A percentile compares a stretch with the other conserved stretches of the same genome.
Conservation (phyloP, 2,797 vertebrate species). For the Propithecus perrieri region DNA sequence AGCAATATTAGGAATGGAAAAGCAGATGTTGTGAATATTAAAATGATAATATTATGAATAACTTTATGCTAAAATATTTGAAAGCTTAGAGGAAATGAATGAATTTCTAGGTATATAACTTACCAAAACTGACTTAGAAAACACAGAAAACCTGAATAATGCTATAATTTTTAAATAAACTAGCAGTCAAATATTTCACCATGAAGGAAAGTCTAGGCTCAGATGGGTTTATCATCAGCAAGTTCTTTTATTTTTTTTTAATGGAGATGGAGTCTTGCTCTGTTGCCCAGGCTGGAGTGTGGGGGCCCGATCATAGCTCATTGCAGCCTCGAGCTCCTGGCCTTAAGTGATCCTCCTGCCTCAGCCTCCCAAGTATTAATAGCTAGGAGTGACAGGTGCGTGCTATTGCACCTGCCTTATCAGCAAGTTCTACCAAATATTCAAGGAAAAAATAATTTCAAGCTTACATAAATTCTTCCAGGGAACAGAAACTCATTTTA, state of each 20-base stretch:
- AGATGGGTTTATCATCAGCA: neutral
- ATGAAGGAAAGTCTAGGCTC: neutral
- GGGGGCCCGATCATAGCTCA: no score
- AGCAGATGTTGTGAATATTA: neutral
- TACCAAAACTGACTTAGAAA: neutral
- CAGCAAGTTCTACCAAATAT: no score
- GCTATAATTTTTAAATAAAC: neutral
- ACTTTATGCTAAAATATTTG: neutral
- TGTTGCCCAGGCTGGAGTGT: no score
- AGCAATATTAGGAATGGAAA: neutral
- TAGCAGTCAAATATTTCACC: neutral
- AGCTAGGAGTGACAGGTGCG: no score
- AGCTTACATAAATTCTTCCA: neutral
- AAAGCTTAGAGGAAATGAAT: slow-evolving; percentile 2
- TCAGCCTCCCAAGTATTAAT: no score
- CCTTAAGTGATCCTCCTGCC: no score
- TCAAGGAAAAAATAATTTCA: neutral
- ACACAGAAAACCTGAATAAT: neutral
- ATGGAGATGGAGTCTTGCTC: no score
- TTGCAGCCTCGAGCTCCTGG: no score
- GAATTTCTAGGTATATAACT: neutral
- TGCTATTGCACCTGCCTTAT: no score
- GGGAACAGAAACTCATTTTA: neutral
- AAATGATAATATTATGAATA: neutral
- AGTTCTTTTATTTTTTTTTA: no score